Conservation (phyloP, 1,140 invertebrate species). For the Heterodera carotae region DNA sequence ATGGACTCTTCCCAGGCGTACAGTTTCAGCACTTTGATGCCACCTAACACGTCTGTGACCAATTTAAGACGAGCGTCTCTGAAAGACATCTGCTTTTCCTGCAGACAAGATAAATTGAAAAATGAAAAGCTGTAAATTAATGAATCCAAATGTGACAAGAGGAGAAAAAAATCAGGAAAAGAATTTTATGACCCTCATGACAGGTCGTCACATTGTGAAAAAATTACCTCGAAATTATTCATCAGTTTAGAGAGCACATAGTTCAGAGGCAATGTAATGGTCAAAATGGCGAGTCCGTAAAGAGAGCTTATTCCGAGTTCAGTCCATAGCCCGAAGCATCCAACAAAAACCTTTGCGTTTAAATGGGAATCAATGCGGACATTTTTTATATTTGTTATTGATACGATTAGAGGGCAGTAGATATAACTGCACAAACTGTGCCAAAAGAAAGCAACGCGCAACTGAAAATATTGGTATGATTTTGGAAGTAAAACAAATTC, state of each 20-base stretch:
- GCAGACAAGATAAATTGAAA: not conserved
- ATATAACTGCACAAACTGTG: slow-evolving; percentile 33
- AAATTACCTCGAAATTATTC: slow-evolving; percentile 18
- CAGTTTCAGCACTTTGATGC: slow-evolving; percentile 79
- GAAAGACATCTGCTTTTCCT: slow-evolving; percentile 65
- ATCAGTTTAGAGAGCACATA: slow-evolving; percentile 27
- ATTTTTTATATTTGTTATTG: not conserved
- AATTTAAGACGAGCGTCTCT: slow-evolving; percentile 71
- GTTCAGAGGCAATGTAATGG: slow-evolving; percentile 32
- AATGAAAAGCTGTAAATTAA: not conserved
- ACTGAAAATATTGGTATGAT: not conserved
- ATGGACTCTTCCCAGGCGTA: slow-evolving; percentile 80
- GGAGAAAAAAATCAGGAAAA: no score
- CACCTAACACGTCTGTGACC: slow-evolving; percentile 70
- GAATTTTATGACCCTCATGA: no score
- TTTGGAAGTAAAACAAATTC: not conserved
- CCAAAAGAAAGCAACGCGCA: slow-evolving; percentile 37
- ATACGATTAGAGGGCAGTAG: slow-evolving; percentile 43
- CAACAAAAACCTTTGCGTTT: not conserved
- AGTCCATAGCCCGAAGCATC: slow-evolving; percentile 29
- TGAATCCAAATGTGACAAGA: no score
- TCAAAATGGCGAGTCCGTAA: slow-evolving; percentile 36
- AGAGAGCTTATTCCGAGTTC: slow-evolving; percentile 35
- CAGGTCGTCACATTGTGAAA: not conserved
- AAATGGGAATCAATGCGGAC: not conserved